Evolutionary conservation across 2,113 vertebrate species (phyloP), one percentile per base, ranked within the genome.

Genomic region (Myotis yumanensis): DNA sequence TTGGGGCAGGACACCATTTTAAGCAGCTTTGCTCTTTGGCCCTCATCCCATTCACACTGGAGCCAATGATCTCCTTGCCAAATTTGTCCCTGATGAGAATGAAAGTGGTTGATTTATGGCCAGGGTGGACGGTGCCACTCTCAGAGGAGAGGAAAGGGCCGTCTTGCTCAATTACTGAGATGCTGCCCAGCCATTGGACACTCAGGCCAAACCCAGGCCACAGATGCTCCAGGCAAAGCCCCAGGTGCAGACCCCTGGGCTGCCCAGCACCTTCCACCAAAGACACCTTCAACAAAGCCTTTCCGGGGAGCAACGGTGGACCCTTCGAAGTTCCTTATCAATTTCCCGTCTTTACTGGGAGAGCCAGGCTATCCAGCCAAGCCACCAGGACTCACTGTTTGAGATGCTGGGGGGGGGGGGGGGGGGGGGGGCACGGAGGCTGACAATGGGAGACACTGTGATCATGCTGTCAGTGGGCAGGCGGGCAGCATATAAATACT

Each of bases 401-500:
- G 32, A 95, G 92, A 40, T 48, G 17, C 87, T 93, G 43, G 43
- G 43, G 5, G 40, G n/a, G 66, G 75, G 57, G 11, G 23, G 12
- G 11, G 20, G 1, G 0, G 4, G 57, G 8, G n/a, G n/a, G n/a
- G n/a, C n/a, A n/a, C n/a, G n/a, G 59, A 4, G 1, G 11, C 11
- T 46, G 59, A 10, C 57, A 76, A 4, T 79, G 80, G 76, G 81
- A 54, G 80, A 62, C 87, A 94, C 89, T 89, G 85, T 79, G 97
- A 93, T 97, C 93, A 71, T 80, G 64, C 86, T 93, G 84, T 97
- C 88, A 89, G 77, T 94, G 64, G 81, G 90, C 90, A 96, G 95
- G 91, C 85, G 62, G 95, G 86, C 48, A 17, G 86, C 76, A 40
- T 96, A 95, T 91, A 97, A 97, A 97, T 80, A 95, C 95, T 93